Evolutionary conservation across 53 echinoderm and acorn worm genomes (phyloP).

Genomic region (Luidia sarsii): DNA sequence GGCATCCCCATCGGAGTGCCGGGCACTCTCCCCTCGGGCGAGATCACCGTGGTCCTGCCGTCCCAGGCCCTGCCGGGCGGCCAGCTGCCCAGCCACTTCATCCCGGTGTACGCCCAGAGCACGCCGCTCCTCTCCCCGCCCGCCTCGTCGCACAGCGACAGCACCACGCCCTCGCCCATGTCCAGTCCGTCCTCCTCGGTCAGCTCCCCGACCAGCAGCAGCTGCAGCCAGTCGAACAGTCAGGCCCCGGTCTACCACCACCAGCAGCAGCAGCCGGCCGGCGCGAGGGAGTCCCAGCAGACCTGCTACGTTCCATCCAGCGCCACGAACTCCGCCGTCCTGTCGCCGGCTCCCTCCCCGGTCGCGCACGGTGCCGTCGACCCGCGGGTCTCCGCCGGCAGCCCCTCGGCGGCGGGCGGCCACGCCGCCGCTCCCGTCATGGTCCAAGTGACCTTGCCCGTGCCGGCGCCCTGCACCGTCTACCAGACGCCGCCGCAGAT

Average conservation of each 20-base stretch:
- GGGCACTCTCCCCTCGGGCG: conserved; percentile 67
- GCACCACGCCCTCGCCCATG: conserved; percentile 51
- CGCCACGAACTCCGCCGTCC: conserved; percentile 20
- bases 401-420: conserved; percentile 22
- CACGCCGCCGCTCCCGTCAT: conserved; percentile 26
- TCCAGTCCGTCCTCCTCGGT: conserved; percentile 46
- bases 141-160: conserved; percentile 56
- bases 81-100: conserved; percentile 96
- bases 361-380: conserved; percentile 38
- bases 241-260: conserved; percentile 19
- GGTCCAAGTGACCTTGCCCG: conserved; percentile 21
- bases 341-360: conserved; percentile 42
- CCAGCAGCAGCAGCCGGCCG: conserved; percentile 28
- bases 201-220: conserved; percentile 23
- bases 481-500: conserved; percentile 27
- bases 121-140: conserved; percentile 78
- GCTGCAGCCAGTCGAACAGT: background rate
- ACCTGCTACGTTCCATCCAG: conserved; percentile 36
- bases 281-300: conserved; percentile 23
- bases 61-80: conserved; percentile 93
- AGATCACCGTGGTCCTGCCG: conserved; percentile 92
- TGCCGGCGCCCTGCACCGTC: conserved; percentile 29
- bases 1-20: conserved; percentile 87
- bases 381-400: conserved; percentile 20
- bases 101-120: conserved; percentile 95